Percentiles rank a stretch among this genome's conserved stretches.
phyloP scores from a whole-genome alignment of 1,140 invertebrate species.

The Acyrthosiphon pisum region DNA sequence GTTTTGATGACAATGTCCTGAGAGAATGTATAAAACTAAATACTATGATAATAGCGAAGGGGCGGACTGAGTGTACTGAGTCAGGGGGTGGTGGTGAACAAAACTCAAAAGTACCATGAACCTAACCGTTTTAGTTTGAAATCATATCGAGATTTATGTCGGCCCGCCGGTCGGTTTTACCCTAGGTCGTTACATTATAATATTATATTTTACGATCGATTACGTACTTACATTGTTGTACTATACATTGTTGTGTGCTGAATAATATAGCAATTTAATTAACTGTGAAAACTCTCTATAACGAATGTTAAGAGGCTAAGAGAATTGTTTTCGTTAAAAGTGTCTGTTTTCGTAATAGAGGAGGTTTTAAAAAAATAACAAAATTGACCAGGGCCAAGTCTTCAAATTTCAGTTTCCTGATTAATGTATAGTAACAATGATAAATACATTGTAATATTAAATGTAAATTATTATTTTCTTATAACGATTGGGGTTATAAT shows the following conservation, averaged over 20 bases:
- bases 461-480: too few species aligned
- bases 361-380: too few species aligned
- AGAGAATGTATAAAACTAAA: too few species aligned
- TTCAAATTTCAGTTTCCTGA: background rate
- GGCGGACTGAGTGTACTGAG: too few species aligned
- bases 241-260: background rate
- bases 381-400: slow-evolving; percentile 54
- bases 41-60: too few species aligned
- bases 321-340: too few species aligned
- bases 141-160: background rate
- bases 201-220: background rate
- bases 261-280: background rate
- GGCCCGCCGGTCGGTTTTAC: background rate
- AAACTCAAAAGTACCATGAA: background rate
- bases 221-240: background rate
- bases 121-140: background rate
- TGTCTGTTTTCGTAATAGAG: too few species aligned
- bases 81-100: background rate
- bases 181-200: background rate
- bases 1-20: too few species aligned
- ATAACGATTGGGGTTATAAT: too few species aligned
- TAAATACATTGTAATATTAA: too few species aligned
- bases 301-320: too few species aligned
- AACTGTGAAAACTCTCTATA: too few species aligned
- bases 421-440: background rate